Evolutionary conservation across 2,113 vertebrate species (phyloP).

Genomic region (Callaeas wilsoni): DNA sequence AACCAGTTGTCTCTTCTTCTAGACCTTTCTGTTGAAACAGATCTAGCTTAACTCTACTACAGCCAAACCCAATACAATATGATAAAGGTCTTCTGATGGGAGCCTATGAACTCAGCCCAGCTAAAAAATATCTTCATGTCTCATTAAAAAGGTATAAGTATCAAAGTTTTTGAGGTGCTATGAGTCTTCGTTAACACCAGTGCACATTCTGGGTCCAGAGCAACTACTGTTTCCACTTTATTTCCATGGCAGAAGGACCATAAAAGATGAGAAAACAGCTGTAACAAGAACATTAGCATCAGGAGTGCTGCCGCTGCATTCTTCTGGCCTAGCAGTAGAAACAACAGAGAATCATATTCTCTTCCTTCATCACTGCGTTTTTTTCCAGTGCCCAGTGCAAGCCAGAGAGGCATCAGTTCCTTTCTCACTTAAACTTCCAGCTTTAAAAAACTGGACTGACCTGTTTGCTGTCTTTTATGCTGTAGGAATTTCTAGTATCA

Average conservation of each 20-base stretch:
- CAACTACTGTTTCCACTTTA: background rate
- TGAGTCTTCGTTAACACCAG: background rate
- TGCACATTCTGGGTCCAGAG: background rate
- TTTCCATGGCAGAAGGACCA: background rate
- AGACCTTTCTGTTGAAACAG: background rate
- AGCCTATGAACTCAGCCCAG: background rate
- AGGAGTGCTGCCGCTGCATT: background rate
- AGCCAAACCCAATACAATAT: background rate
- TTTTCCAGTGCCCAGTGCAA: background rate
- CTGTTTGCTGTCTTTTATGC: background rate
- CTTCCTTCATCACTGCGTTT: background rate
- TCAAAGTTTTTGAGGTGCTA: background rate
- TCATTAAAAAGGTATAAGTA: background rate
- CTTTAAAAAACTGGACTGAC: background rate
- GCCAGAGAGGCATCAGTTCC: background rate
- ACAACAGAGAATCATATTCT: background rate
- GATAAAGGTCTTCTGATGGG: background rate
- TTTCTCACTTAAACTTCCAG: background rate
- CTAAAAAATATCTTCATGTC: background rate
- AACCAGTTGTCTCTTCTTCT: background rate
- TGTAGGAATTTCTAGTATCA: background rate
- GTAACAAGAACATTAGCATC: background rate
- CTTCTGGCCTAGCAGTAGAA: background rate
- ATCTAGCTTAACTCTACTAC: background rate
- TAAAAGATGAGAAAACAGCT: background rate